Conservation (phyloP, 2,113 vertebrate species). For the Carassius gibelio region DNA sequence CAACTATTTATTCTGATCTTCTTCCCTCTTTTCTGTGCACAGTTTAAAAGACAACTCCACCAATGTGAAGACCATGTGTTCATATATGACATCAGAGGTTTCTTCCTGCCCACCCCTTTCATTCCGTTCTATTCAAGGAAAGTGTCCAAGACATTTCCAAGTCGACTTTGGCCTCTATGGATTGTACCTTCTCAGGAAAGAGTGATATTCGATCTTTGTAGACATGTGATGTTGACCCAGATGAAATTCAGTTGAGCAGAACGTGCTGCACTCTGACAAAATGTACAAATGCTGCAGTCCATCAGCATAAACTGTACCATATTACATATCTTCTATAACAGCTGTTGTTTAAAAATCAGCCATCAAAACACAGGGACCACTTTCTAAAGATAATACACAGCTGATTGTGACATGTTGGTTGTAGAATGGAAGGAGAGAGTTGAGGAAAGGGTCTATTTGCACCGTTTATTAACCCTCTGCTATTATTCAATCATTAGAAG, state of each 20-base stretch:
- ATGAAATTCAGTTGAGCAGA: not conserved
- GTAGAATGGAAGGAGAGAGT: not conserved
- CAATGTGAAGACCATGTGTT: slow-evolving; percentile 1
- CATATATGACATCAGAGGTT: not conserved
- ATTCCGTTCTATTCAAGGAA: slow-evolving; percentile 37
- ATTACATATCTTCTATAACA: not conserved
- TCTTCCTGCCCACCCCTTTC: not conserved
- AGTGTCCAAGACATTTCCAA: not conserved
- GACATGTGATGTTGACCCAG: slow-evolving; percentile 9
- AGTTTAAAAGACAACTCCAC: slow-evolving; percentile 1
- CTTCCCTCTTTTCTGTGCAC: not conserved
- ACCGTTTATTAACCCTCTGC: not conserved
- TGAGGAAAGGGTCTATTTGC: not conserved
- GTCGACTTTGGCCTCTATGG: not conserved
- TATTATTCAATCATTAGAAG: not conserved
- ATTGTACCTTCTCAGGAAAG: not conserved
- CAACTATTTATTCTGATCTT: not conserved
- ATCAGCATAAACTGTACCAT: not conserved
- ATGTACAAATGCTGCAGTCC: slow-evolving; percentile 4
- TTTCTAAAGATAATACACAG: slow-evolving; percentile 15
- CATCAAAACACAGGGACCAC: not conserved
- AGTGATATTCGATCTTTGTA: slow-evolving; percentile 14
- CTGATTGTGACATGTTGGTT: not conserved
- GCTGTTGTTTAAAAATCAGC: slow-evolving; percentile 11
- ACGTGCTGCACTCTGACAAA: not conserved